These are phyloP conservation scores for Eudyptes chrysolophus DNA, from an alignment of 2,113 vertebrate genomes.

Conservation along the genomic window DNA sequence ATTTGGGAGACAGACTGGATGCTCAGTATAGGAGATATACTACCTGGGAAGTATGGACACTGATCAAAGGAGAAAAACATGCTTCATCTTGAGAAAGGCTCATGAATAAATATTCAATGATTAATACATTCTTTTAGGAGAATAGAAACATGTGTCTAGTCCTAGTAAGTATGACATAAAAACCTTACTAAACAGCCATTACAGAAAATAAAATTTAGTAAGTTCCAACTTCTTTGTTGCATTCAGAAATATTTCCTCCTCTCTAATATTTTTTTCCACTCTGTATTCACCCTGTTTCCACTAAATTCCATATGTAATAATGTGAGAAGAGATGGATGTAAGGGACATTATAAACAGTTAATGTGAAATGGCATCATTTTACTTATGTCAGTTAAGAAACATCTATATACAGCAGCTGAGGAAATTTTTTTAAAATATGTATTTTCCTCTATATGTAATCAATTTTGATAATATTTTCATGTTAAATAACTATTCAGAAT, in stretches of 20 bases:
- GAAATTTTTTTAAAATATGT: not conserved
- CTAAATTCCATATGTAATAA: not conserved
- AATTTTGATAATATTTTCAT: not conserved
- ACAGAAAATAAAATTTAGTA: not conserved
- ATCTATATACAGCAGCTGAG: not conserved
- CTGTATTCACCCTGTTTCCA: not conserved
- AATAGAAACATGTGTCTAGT: not conserved
- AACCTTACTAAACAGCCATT: not conserved
- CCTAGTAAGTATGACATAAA: not conserved
- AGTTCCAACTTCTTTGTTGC: not conserved
- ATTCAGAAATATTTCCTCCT: not conserved
- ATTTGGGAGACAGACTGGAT: not conserved
- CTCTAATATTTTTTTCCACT: not conserved
- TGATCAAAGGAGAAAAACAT: slow-evolving; percentile 22
- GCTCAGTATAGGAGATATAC: not conserved
- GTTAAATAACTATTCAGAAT: not conserved
- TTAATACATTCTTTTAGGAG: not conserved
- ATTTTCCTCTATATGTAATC: not conserved
- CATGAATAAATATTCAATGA: not conserved
- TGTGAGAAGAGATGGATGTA: not conserved
- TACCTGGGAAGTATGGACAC: not conserved
- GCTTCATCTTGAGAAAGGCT: not conserved
- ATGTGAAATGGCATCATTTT: not conserved
- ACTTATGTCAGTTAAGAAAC: not conserved
- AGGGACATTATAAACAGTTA: not conserved